phyloP scores from a whole-genome alignment of 1,140 invertebrate species.

The Pseudomyrmex flavicornis region DNA sequence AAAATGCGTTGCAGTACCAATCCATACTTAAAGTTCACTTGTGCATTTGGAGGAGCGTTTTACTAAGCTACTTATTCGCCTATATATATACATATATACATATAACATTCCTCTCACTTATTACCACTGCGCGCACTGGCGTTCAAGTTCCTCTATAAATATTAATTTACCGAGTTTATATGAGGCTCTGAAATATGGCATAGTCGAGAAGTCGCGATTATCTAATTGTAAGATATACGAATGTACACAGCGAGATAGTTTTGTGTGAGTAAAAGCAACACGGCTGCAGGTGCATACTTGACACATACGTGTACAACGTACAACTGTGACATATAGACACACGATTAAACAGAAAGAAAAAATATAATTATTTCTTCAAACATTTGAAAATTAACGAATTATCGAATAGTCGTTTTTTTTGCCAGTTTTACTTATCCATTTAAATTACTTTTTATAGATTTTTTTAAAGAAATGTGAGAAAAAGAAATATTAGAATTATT shows the following conservation, averaged over 20 bases:
- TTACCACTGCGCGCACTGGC: slow-evolving; percentile 13
- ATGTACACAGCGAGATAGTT: background rate
- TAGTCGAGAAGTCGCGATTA: slow-evolving; percentile 33
- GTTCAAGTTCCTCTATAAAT: slow-evolving; percentile 56
- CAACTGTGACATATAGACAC: too few relatives aligned
- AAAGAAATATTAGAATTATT: background rate
- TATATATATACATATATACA: background rate
- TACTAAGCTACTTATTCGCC: slow-evolving; percentile 35
- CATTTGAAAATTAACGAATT: too few relatives aligned
- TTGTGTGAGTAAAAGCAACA: background rate
- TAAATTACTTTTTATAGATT: background rate
- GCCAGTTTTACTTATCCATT: too few relatives aligned
- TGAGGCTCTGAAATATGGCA: background rate
- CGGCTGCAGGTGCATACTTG: too few relatives aligned
- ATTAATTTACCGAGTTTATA: slow-evolving; percentile 54
- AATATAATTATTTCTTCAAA: too few relatives aligned
- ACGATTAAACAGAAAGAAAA: too few relatives aligned
- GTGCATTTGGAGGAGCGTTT: slow-evolving; percentile 25
- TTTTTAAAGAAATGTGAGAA: background rate
- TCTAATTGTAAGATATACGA: slow-evolving; percentile 47
- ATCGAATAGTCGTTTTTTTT: background rate
- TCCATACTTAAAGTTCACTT: background rate
- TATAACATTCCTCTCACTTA: slow-evolving; percentile 4
- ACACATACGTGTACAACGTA: too few relatives aligned
- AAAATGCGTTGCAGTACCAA: slow-evolving; percentile 8